Percentiles rank a stretch among this genome's conserved stretches.
Evolutionary conservation across 2,113 vertebrate species (phyloP).

Genomic region (Hemibagrus wyckioides): DNA sequence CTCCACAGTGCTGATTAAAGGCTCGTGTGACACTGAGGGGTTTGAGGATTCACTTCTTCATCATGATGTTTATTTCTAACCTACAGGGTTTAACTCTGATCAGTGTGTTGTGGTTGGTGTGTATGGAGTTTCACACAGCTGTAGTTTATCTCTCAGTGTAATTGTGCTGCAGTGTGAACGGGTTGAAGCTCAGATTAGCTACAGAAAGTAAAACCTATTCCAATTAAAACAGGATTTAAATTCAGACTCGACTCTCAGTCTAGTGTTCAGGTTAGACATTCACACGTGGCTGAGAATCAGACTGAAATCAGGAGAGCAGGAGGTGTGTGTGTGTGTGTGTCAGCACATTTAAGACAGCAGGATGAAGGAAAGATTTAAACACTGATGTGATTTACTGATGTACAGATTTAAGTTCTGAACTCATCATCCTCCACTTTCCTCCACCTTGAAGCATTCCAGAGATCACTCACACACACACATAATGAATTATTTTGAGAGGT

Average conservation of each 20-base stretch:
- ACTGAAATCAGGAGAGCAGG: background rate
- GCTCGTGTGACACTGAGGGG: too few relatives aligned
- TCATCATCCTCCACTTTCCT: slow-evolving; percentile 1
- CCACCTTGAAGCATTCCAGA: background rate
- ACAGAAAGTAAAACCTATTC: too few relatives aligned
- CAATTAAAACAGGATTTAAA: background rate
- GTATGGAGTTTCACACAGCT: too few relatives aligned
- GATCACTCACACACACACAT: background rate
- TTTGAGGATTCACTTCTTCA: too few relatives aligned
- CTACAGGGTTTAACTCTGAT: too few relatives aligned
- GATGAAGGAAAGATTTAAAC: background rate
- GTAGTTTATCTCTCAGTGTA: too few relatives aligned
- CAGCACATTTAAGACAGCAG: too few relatives aligned
- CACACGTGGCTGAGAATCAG: background rate
- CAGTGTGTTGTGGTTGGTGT: too few relatives aligned
- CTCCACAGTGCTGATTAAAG: too few relatives aligned
- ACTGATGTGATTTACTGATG: background rate
- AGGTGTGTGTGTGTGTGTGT: background rate
- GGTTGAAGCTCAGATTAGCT: too few relatives aligned
- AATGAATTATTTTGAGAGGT: background rate
- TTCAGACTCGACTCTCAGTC: background rate
- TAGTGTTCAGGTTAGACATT: background rate
- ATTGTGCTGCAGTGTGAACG: too few relatives aligned
- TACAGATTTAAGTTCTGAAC: slow-evolving; percentile 7
- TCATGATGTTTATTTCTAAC: too few relatives aligned